A percentile compares a stretch with the other conserved stretches of the same genome.
These are phyloP conservation scores for Xiphias gladius DNA, from an alignment of 2,113 vertebrate species.

Conservation along the genomic window DNA sequence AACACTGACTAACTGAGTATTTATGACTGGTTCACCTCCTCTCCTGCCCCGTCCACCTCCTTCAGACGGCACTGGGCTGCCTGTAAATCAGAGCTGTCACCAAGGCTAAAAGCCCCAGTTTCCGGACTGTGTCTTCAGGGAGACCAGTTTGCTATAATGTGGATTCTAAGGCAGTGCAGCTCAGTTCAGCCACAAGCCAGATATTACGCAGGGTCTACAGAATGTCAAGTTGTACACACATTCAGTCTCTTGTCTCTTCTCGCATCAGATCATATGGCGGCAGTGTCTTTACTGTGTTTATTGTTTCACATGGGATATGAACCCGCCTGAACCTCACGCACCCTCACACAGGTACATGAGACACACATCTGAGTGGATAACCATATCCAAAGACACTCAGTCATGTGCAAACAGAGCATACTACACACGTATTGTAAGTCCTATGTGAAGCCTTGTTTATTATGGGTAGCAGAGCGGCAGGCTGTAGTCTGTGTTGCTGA, in stretches of 20 bases:
- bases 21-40: conserved; percentile 66
- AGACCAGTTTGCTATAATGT: conserved; percentile 20
- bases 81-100: conserved; percentile 72
- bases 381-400: conserved; percentile 10
- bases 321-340: conserved; percentile 3
- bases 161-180: conserved; percentile 24
- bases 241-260: conserved; percentile 12
- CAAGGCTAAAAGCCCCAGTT: conserved; percentile 45
- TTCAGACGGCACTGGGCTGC: conserved; percentile 45
- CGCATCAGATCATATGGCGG: conserved; percentile 9
- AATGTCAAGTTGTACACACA: conserved; percentile 32
- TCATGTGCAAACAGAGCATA: conserved; percentile 28
- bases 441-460: conserved; percentile 60
- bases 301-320: conserved; percentile 18
- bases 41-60: conserved; percentile 52
- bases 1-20: conserved; percentile 60
- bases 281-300: conserved; percentile 27
- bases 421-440: conserved; percentile 17
- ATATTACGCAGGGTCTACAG: conserved; percentile 20
- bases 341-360: neutral
- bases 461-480: conserved; percentile 37
- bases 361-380: neutral
- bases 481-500: conserved; percentile 44
- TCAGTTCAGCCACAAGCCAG: conserved; percentile 19
- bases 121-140: conserved; percentile 41